Base-by-base conservation (phyloP, 92 coral and sea anemone genomes). In the Siderastrea radians region DNA sequence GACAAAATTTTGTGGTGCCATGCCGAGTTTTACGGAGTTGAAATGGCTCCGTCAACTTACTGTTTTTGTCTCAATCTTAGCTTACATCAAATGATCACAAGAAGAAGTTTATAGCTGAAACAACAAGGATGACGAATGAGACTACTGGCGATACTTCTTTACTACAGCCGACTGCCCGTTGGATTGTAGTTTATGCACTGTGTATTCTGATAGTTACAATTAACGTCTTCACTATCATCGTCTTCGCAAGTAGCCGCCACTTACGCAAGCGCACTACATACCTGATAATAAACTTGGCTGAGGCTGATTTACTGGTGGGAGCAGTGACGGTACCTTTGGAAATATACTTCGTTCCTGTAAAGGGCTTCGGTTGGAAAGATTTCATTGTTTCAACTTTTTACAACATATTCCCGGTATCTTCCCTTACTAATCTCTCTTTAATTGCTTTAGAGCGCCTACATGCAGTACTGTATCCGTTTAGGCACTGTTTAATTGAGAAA, bases 251-350 rank as follows among this genome's bases (percentile, higher is more conserved):
- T 68, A 16, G 49, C 51, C 58, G 15, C 53, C 75, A 55, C 7
- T 4, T 81, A 2, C 85, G 85, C 77, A 81, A 81, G 76, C 68
- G 77, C 67, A 12, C 15, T 68, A 68, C 75, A 14, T 81, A 53
- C 77, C 51, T 81, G 17, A 44, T 76, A 14, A 76, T 76, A 55
- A 76, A 60, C 54, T 68, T 76, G 52, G 45, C 74, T 17, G 17
- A 19, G 9, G 74, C 74, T 4, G 84, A 80, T 65, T 65, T 81
- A 54, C n/a, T 81, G 14, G 66, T 68, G 6, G 76, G 75, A 3
- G 65, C 45, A 9, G 63, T 55, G 55, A 6, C 76, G 2, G 85
- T 11, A 7, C 77, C 55, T 14, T 1, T 68, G 3, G 0, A 0
- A 3, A 13, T 55, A 11, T 13, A 2, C 66, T 3, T 38, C n/a